A percentile compares a stretch with the other conserved stretches of the same genome.
Evolutionary conservation across 2,888 invertebrate genomes (phyloP).

Genomic region (Acronicta leporina): DNA sequence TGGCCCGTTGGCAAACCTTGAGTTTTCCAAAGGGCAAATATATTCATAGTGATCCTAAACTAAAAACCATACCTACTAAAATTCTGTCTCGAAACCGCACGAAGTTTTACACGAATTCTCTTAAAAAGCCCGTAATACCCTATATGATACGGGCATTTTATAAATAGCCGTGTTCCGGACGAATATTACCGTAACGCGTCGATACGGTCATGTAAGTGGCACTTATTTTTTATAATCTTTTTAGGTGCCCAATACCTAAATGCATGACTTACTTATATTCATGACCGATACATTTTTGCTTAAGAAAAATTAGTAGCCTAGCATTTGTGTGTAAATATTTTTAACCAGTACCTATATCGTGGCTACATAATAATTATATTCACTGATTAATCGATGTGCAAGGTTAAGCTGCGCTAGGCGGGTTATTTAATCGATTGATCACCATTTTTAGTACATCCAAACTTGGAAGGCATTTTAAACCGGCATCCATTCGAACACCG

Average conservation of each 20-base stretch:
- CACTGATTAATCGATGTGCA: no score
- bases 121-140: conserved; percentile 48
- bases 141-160: conserved; percentile 53
- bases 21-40: no score
- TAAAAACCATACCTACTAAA: conserved; percentile 27
- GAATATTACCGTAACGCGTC: conserved; percentile 54
- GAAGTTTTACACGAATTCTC: conserved; percentile 40
- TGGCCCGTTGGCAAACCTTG: no score
- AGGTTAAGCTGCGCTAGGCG: no score
- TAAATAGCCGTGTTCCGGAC: conserved; percentile 59
- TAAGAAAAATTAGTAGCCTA: conserved; percentile 40
- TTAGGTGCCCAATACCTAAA: conserved; percentile 55
- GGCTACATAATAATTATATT: no score
- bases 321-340: neutral
- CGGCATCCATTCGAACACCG: no score
- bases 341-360: no score
- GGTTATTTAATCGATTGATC: no score
- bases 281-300: conserved; percentile 40
- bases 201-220: conserved; percentile 53
- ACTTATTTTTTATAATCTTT: conserved; percentile 61
- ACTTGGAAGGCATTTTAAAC: no score
- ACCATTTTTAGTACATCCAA: no score
- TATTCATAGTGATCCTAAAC: conserved; percentile 4
- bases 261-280: conserved; percentile 57
- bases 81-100: conserved; percentile 32